phyloP scores from a whole-genome alignment of 2,888 invertebrate species.

The Nasonia oneida region DNA sequence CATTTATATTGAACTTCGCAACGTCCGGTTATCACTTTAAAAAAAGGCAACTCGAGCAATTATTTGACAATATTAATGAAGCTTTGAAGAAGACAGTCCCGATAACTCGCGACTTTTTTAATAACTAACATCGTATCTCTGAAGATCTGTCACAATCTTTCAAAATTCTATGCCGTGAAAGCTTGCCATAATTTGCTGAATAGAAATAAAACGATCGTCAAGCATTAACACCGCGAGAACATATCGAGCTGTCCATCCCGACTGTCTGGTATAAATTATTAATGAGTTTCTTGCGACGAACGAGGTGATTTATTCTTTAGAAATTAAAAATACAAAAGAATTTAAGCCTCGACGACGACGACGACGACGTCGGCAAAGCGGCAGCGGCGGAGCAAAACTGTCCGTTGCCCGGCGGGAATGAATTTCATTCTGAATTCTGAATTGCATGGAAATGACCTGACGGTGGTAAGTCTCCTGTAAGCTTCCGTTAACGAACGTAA shows the following conservation, averaged over 20 bases:
- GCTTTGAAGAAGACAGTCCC: no score
- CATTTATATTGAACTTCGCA: no score
- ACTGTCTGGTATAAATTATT: slow-evolving; percentile 26
- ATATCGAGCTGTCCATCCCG: neutral
- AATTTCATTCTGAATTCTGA: slow-evolving; percentile 45
- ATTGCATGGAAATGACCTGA: slow-evolving; percentile 47
- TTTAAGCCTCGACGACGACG: slow-evolving; percentile 22
- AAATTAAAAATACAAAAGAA: slow-evolving; percentile 50
- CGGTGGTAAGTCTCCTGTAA: slow-evolving; percentile 30
- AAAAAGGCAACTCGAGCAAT: no score
- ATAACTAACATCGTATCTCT: no score
- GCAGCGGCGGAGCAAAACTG: slow-evolving; percentile 6
- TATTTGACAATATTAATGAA: no score
- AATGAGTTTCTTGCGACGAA: slow-evolving; percentile 26
- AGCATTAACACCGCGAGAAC: slow-evolving; percentile 3
- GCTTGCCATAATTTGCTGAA: no score
- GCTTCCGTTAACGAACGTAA: slow-evolving; percentile 29
- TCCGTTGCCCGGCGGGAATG: slow-evolving; percentile 2
- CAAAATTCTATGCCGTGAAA: no score
- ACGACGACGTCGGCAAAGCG: neutral
- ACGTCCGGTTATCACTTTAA: no score
- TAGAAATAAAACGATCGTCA: neutral
- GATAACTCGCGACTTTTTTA: no score
- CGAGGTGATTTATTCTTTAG: slow-evolving; percentile 43
- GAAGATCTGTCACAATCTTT: no score